These are phyloP conservation scores for Cerceris ruficornis DNA, from an alignment of 2,888 invertebrate species.

Conservation along the genomic window DNA sequence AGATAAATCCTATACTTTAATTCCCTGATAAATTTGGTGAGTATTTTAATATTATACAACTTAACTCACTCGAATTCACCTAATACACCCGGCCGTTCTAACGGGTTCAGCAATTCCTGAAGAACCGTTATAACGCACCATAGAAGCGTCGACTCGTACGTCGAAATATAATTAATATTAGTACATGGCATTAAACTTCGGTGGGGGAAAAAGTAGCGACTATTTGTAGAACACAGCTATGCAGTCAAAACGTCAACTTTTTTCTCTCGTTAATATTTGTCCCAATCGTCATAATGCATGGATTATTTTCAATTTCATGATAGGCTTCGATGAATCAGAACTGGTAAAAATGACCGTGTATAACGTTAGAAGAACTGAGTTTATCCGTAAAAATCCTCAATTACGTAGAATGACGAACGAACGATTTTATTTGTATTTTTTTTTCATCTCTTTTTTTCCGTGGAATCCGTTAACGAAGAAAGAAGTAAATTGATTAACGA, in stretches of 20 bases:
- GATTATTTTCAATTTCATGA: too few species aligned
- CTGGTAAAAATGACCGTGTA: too few species aligned
- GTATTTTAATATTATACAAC: background rate
- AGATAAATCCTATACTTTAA: too few species aligned
- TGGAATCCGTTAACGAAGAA: conserved; percentile 44
- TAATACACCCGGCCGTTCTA: conserved; percentile 16
- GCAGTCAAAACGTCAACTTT: too few species aligned
- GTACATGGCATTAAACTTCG: conserved; percentile 15
- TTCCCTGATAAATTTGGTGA: too few species aligned
- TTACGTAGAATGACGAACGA: too few species aligned
- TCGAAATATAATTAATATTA: conserved; percentile 47
- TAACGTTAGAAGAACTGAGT: too few species aligned
- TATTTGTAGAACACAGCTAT: too few species aligned
- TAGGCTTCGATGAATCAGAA: too few species aligned
- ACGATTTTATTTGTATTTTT: background rate
- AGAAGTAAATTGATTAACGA: conserved; percentile 53
- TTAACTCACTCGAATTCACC: background rate
- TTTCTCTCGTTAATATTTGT: too few species aligned
- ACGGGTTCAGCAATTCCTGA: conserved; percentile 49
- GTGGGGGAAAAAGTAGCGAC: background rate
- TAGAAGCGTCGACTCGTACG: conserved; percentile 34
- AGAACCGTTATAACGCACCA: conserved; percentile 35
- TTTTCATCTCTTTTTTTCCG: background rate
- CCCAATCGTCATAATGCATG: too few species aligned
- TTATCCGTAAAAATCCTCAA: too few species aligned